These are phyloP conservation scores for Hirtodrosophila duncani DNA, from an alignment of 2,888 invertebrate genomes.

Conservation along the genomic window DNA sequence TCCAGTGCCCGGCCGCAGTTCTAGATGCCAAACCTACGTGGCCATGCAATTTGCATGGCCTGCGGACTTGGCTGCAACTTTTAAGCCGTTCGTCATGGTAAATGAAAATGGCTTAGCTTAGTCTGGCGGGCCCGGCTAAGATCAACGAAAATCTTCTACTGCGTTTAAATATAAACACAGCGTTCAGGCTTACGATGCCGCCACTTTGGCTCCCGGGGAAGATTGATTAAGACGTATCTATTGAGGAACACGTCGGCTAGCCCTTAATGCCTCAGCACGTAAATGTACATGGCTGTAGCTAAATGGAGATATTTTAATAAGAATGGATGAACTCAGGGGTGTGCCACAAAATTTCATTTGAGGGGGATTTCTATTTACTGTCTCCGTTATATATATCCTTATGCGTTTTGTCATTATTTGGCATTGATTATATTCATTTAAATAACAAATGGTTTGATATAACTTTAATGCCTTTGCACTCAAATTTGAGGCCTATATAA, in stretches of 20 bases:
- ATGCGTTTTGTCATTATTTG: too few species aligned
- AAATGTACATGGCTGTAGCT: background rate
- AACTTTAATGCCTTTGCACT: too few species aligned
- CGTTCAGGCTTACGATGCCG: conserved; percentile 4
- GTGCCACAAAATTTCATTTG: too few species aligned
- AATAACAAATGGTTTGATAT: too few species aligned
- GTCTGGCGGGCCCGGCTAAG: too few species aligned
- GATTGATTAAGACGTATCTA: conserved; percentile 71
- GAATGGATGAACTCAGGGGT: too few species aligned
- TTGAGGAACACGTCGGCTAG: conserved; percentile 56
- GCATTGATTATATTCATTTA: too few species aligned
- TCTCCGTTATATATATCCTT: too few species aligned
- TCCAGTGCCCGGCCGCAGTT: too few species aligned
- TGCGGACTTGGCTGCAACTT: conserved; percentile 19
- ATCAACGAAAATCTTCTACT: conserved; percentile 1
- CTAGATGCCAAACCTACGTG: conserved; percentile 36
- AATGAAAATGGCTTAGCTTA: background rate
- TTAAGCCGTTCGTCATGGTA: conserved; percentile 3
- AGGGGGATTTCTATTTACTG: too few species aligned
- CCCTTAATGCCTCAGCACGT: conserved; percentile 48
- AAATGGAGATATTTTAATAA: too few species aligned
- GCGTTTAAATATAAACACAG: conserved; percentile 37
- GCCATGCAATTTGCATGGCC: conserved; percentile 48
- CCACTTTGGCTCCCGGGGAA: conserved; percentile 18
- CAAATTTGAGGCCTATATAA: too few species aligned